Conservation (phyloP, 2,113 vertebrate genomes). For the Columba janthina region DNA sequence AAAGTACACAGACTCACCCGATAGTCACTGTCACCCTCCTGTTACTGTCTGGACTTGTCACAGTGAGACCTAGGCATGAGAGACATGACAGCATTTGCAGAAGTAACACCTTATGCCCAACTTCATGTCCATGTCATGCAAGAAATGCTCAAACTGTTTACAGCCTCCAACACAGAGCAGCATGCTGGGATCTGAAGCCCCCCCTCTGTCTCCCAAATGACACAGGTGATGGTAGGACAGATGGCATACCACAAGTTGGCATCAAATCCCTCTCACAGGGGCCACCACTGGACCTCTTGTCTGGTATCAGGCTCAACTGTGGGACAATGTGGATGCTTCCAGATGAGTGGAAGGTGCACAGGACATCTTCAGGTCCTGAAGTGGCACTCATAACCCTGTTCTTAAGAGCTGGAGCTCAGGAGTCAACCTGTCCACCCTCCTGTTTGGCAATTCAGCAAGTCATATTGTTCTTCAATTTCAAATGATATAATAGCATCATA, state of each 20-base stretch:
- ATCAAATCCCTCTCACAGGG: background rate
- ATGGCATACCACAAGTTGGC: background rate
- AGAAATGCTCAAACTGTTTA: background rate
- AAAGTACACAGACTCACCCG: background rate
- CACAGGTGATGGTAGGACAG: background rate
- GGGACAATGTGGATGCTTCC: background rate
- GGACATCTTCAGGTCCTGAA: background rate
- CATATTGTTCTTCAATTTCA: background rate
- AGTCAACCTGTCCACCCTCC: background rate
- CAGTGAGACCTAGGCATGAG: background rate
- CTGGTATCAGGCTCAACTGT: background rate
- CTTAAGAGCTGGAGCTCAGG: background rate
- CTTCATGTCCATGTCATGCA: background rate
- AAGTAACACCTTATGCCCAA: slow-evolving; percentile 8
- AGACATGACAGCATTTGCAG: slow-evolving; percentile 16
- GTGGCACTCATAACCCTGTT: background rate
- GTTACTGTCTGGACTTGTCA: slow-evolving; percentile 11
- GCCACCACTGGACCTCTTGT: background rate
- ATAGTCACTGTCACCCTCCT: background rate
- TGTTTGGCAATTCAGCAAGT: background rate
- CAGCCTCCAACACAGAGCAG: background rate
- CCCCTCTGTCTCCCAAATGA: background rate
- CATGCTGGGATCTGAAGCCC: background rate
- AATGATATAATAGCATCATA: background rate
- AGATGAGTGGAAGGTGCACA: background rate